Base-by-base conservation (phyloP, 2,113 vertebrate genomes). In the Pelodiscus sinensis region DNA sequence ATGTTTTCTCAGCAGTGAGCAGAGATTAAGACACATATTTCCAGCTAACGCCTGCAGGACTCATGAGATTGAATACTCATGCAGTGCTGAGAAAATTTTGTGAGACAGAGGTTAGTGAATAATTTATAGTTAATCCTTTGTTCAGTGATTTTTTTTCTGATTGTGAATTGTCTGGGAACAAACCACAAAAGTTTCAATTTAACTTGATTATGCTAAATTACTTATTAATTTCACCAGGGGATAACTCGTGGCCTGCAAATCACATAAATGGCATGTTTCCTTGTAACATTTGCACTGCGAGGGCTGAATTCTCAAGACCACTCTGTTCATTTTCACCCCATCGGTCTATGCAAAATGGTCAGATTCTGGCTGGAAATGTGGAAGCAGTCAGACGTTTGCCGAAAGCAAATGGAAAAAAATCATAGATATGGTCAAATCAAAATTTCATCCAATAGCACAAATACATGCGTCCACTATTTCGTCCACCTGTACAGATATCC, bases 101-200 rank as follows among this genome's bases (percentile, higher is more conserved):
- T 84, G 60, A 94, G 88, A 87, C 83, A 81, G 90, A 94, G 84
- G 92, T 90, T 95, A 93, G 87, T 82, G 94, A 96, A 96, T 92
- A 44, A 95, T 29, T 91, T 92, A 81, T 73, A 93, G 90, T 81
- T 62, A 88, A 96, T 92, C 60, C 94, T 96, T 86, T 93, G 79
- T 94, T 95, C 89, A 50, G 77, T 81, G 87, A 60, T 85, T 82
- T 82, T 27, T 27, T 94, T 71, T 44, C 25, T 84, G 24, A 52
- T 94, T 93, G 90, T 91, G 86, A 87, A n/a, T 85, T 44, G 84
- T 85, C 51, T 89, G 87, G 82, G 80, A 87, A 79, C 85, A 81
- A 79, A 93, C 80, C 65, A 89, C n/a, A 25, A 82, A 21, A 81
- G 90, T 85, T 93, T 88, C 55, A 86, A 22, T 92, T 94, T 60